phyloP scores from a whole-genome alignment of 2,888 invertebrate genomes.

The Gisinianus flammeolus region DNA sequence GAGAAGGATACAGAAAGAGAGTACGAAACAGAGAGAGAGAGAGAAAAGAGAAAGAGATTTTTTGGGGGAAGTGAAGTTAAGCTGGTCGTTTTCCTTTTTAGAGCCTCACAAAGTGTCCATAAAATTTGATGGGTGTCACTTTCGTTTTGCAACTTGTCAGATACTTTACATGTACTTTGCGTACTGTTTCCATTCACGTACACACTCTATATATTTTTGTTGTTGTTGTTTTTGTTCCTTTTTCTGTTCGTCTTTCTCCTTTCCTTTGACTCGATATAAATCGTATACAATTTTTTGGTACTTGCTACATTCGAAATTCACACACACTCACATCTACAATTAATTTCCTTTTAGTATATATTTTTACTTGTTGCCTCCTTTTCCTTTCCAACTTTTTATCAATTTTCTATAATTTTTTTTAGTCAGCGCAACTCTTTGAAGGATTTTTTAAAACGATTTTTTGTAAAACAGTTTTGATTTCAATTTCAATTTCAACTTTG shows the following conservation, averaged over 20 bases:
- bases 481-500: not conserved
- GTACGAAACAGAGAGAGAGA: not conserved
- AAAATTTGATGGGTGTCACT: constrained; percentile 44
- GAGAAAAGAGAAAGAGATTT: not conserved
- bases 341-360: no score
- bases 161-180: constrained; percentile 38
- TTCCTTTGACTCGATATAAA: constrained; percentile 4
- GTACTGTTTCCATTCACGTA: not conserved
- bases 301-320: not conserved
- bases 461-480: no score
- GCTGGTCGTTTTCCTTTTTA: constrained; percentile 32
- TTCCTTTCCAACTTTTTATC: not conserved
- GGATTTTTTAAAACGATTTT: no score
- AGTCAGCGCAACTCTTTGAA: no score
- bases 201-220: not conserved
- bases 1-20: constrained; percentile 8
- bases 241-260: not conserved
- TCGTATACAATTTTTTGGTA: constrained; percentile 31
- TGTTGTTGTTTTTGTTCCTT: constrained; percentile 7
- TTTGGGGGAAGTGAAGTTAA: constrained; percentile 16
- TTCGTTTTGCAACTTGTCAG: constrained; percentile 43
- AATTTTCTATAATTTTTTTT: not conserved
- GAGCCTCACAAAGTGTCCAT: constrained; percentile 42
- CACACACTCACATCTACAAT: not conserved
- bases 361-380: constrained; percentile 3